A percentile compares a stretch with the other conserved stretches of the same genome.
Conservation (phyloP, 1,140 invertebrate genomes). For the Sesamia nonagrioides region DNA sequence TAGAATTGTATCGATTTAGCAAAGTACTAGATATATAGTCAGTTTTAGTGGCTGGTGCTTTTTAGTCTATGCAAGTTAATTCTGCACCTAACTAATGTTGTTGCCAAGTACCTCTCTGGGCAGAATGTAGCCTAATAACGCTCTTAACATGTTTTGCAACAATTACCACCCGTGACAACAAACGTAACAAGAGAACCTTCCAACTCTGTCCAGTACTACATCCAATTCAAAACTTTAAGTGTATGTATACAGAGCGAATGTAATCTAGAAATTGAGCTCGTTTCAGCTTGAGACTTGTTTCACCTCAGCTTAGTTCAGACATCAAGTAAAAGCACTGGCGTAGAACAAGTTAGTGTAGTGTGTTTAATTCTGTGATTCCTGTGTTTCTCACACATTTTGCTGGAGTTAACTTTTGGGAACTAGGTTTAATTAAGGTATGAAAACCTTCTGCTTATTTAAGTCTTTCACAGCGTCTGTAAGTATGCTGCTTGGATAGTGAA, state of each 20-base stretch:
- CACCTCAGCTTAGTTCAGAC: conserved; percentile 8
- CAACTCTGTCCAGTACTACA: neutral
- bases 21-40: too few species aligned
- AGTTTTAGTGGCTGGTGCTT: too few species aligned
- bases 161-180: neutral
- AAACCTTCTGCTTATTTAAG: conserved; percentile 3
- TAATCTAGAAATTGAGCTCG: conserved; percentile 24
- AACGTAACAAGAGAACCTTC: neutral
- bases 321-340: conserved; percentile 13
- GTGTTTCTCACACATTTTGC: conserved; percentile 35
- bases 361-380: conserved; percentile 40
- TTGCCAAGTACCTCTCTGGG: too few species aligned
- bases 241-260: conserved; percentile 19
- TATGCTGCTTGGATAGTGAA: neutral
- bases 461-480: neutral
- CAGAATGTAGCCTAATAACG: too few species aligned
- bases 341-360: conserved; percentile 4
- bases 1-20: too few species aligned
- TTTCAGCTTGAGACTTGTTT: conserved; percentile 7
- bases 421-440: neutral
- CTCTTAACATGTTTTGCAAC: too few species aligned
- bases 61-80: too few species aligned
- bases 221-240: conserved; percentile 5
- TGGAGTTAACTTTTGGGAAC: conserved; percentile 16
- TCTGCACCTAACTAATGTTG: too few species aligned